A percentile compares a stretch with the other conserved stretches of the same genome.
Evolutionary conservation across 23 tunicate species (phyloP).

Genomic region (Ciona savignyi): DNA sequence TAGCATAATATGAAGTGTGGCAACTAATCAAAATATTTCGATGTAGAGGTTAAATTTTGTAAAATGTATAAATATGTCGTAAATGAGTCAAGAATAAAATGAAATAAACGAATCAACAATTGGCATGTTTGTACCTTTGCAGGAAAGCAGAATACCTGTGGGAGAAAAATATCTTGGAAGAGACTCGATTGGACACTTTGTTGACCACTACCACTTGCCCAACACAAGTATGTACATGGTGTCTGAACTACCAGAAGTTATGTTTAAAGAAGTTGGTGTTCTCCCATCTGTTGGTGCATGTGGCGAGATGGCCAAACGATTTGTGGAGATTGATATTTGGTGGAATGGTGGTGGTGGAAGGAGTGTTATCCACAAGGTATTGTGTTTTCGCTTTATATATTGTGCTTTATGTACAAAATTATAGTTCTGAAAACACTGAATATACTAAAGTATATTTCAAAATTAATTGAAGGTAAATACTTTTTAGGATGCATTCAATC

Average conservation of each 20-base stretch:
- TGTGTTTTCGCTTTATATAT: too few relatives aligned
- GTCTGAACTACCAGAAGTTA: slow-evolving; percentile 53
- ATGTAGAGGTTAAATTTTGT: background rate
- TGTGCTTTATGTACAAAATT: too few relatives aligned
- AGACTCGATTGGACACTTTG: slow-evolving; percentile 55
- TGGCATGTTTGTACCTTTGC: too few relatives aligned
- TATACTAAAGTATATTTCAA: too few relatives aligned
- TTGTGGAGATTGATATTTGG: slow-evolving; percentile 84
- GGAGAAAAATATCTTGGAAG: slow-evolving; percentile 77
- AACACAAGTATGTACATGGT: slow-evolving; percentile 41
- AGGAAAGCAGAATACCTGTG: slow-evolving; percentile 34
- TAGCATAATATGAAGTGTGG: too few relatives aligned
- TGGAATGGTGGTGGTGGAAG: slow-evolving; percentile 76
- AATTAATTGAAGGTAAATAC: too few relatives aligned
- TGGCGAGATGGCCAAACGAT: slow-evolving; percentile 49
- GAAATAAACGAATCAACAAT: too few relatives aligned
- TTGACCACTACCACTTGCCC: slow-evolving; percentile 37
- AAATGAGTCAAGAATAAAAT: too few relatives aligned
- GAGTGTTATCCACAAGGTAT: slow-evolving; percentile 66
- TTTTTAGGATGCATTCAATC: slow-evolving; percentile 72
- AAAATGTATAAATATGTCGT: background rate
- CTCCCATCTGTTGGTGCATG: slow-evolving; percentile 75
- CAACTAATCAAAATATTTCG: background rate
- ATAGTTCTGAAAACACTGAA: too few relatives aligned
- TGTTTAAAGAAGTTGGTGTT: slow-evolving; percentile 58